phyloP scores from a whole-genome alignment of 1,140 invertebrate genomes.

The Nomia melanderi region DNA sequence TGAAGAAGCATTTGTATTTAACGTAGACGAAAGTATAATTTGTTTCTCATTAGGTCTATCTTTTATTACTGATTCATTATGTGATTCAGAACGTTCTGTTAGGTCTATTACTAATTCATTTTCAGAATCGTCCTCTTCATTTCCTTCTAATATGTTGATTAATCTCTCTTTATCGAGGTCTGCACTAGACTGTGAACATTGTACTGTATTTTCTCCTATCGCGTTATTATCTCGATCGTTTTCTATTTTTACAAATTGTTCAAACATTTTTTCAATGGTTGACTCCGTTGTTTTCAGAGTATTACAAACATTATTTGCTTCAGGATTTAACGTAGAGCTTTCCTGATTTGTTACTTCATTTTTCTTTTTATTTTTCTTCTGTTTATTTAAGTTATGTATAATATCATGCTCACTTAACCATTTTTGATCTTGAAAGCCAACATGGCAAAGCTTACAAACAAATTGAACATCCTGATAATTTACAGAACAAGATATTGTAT shows the following conservation, averaged over 20 bases:
- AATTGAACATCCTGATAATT: slow-evolving; percentile 24
- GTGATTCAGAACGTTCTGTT: not conserved
- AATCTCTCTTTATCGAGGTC: not conserved
- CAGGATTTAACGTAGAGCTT: not conserved
- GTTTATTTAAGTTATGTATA: not conserved
- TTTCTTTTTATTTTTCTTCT: too few relatives aligned
- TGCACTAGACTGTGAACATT: not conserved
- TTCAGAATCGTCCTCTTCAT: slow-evolving; percentile 25
- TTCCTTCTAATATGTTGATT: slow-evolving; percentile 16
- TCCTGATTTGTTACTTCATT: not conserved
- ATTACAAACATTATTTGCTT: not conserved
- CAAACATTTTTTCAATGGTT: not conserved
- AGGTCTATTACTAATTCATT: slow-evolving; percentile 8
- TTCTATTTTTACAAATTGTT: not conserved
- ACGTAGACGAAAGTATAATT: not conserved
- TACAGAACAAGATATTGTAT: slow-evolving; percentile 54
- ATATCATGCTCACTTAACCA: not conserved
- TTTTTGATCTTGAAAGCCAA: slow-evolving; percentile 48
- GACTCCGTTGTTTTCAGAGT: too few relatives aligned
- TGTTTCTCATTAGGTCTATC: not conserved
- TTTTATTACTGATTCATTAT: not conserved
- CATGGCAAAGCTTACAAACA: slow-evolving; percentile 60
- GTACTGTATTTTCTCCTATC: not conserved
- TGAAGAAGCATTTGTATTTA: too few relatives aligned
- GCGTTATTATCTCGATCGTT: not conserved